These are phyloP conservation scores for Wiebesia pumilae DNA, from an alignment of 1,140 invertebrate genomes.

Conservation along the genomic window DNA sequence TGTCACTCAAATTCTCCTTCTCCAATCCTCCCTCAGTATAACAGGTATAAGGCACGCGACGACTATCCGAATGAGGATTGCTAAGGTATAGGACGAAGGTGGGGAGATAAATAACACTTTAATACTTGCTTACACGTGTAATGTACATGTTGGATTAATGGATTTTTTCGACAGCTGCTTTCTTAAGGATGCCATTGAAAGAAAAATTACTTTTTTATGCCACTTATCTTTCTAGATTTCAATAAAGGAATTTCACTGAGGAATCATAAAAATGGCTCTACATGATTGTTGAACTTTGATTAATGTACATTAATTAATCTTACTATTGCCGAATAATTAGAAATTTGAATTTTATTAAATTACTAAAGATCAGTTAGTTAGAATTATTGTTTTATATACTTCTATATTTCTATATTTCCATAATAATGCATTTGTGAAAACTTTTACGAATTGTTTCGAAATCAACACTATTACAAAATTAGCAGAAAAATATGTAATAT, in stretches of 20 bases:
- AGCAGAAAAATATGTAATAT: too few relatives aligned
- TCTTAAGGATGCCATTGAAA: neutral
- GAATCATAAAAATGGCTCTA: too few relatives aligned
- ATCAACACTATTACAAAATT: too few relatives aligned
- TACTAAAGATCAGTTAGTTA: too few relatives aligned
- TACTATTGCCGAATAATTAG: too few relatives aligned
- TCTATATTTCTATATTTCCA: too few relatives aligned
- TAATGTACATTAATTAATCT: too few relatives aligned
- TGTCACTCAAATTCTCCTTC: neutral
- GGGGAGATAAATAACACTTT: neutral
- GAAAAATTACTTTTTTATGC: neutral
- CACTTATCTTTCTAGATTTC: neutral
- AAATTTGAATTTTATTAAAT: too few relatives aligned
- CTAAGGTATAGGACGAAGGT: neutral
- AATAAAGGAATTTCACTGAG: neutral
- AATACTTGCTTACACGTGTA: neutral
- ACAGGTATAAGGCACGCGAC: slow-evolving; percentile 23
- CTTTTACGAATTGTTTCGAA: too few relatives aligned
- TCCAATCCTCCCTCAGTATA: neutral
- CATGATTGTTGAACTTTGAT: too few relatives aligned
- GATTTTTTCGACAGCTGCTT: neutral
- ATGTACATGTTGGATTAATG: neutral
- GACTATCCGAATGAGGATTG: neutral
- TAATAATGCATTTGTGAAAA: too few relatives aligned
- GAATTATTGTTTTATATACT: too few relatives aligned